Evolutionary conservation across 2,113 vertebrate genomes (phyloP).

Genomic region (Lophius piscatorius): DNA sequence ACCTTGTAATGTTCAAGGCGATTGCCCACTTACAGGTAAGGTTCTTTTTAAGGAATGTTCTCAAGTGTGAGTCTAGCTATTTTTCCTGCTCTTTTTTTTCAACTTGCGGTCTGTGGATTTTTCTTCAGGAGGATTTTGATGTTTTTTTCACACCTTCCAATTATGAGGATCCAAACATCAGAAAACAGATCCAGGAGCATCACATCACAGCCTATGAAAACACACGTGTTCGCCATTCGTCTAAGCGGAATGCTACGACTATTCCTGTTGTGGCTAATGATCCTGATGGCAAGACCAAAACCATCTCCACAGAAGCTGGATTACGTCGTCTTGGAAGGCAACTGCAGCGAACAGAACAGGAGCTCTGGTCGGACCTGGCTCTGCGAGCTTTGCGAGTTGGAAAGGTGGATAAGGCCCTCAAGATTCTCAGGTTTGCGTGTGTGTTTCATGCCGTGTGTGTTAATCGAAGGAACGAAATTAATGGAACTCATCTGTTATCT

Average conservation of each 20-base stretch:
- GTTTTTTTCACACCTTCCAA: conserved; percentile 88
- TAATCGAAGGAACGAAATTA: neutral
- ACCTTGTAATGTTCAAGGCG: conserved; percentile 85
- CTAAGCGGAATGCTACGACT: conserved; percentile 33
- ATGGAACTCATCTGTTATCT: neutral
- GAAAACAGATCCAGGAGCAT: conserved; percentile 82
- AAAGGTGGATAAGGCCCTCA: conserved; percentile 83
- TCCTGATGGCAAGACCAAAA: conserved; percentile 69
- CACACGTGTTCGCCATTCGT: conserved; percentile 51
- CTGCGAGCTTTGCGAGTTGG: conserved; percentile 83
- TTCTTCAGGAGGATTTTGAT: conserved; percentile 87
- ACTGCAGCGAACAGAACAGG: conserved; percentile 83
- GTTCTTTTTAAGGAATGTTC: neutral
- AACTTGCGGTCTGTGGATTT: too few relatives aligned
- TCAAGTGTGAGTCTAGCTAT: neutral
- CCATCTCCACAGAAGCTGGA: conserved; percentile 69
- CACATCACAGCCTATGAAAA: conserved; percentile 84
- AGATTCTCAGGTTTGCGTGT: conserved; percentile 86
- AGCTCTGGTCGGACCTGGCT: conserved; percentile 86
- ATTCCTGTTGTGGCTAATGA: conserved; percentile 47
- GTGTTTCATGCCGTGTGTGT: neutral
- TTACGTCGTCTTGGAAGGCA: conserved; percentile 84
- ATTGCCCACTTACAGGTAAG: conserved; percentile 88
- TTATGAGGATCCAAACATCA: conserved; percentile 80
- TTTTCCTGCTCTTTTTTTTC: conserved; percentile 3